A percentile compares a stretch with the other conserved stretches of the same genome.
Conservation (phyloP, 2,797 vertebrate species). For the Fistularia tabacaria region DNA sequence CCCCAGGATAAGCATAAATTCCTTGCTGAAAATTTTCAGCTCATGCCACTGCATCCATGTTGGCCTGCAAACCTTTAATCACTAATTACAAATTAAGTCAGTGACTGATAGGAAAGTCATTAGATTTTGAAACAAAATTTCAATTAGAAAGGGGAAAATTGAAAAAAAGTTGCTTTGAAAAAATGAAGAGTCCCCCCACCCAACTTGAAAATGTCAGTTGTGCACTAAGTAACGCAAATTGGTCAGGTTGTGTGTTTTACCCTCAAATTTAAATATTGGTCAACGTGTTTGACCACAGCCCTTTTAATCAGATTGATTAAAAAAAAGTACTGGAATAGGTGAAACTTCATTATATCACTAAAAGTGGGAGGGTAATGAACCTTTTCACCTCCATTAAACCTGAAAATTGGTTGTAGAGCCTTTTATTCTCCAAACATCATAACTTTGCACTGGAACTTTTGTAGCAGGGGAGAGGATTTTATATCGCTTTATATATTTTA, state of each 20-base stretch:
- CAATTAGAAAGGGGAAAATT: neutral
- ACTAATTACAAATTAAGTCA: neutral
- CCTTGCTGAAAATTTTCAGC: neutral
- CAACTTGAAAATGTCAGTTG: slow-evolving; percentile 1
- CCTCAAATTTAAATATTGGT: slow-evolving; percentile 27
- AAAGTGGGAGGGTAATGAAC: slow-evolving; percentile 55
- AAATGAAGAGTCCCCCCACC: neutral
- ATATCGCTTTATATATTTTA: slow-evolving; percentile 42
- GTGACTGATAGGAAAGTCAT: neutral
- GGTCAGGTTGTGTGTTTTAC: slow-evolving; percentile 13
- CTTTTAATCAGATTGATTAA: slow-evolving; percentile 29
- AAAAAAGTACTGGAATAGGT: slow-evolving; percentile 30
- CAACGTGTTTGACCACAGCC: slow-evolving; percentile 39
- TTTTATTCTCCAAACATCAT: slow-evolving; percentile 57
- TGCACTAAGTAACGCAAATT: slow-evolving; percentile 3
- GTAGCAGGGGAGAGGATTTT: slow-evolving; percentile 44
- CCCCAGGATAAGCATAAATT: neutral
- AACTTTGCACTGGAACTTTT: slow-evolving; percentile 43
- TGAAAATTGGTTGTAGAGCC: slow-evolving; percentile 57
- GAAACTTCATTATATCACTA: slow-evolving; percentile 46
- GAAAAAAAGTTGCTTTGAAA: neutral
- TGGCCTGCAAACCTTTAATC: neutral
- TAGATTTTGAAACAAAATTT: no score
- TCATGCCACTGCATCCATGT: neutral
- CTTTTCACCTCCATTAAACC: slow-evolving; percentile 62